Evolutionary conservation across 2,113 vertebrate species (phyloP), one percentile per base, ranked within the genome.

Genomic region (Seriola dumerili): DNA sequence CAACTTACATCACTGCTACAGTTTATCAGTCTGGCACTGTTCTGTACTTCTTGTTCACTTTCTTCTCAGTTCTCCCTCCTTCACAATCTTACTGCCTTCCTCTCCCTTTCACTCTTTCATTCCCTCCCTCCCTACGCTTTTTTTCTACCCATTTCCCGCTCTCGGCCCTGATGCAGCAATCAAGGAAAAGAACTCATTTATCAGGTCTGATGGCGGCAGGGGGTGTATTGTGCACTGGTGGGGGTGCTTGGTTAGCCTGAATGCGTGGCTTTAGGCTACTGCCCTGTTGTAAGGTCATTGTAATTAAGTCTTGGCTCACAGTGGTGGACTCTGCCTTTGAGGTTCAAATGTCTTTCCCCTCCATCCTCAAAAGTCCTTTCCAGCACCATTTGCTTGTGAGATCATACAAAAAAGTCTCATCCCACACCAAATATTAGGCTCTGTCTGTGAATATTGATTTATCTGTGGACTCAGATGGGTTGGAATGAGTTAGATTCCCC

Each of bases 281-380:
- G 86, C 78, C 84, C 90, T 85, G 86, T 75, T 93, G 88, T 89
- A 93, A 93, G 93, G 92, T 95, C 94, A 93, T 90, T 87, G 90
- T 93, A 93, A 94, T 95, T 95, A 94, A 93, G 89, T 87, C 83
- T 88, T n/a, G 80, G 77, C 93, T 92, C 89, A 72, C 81, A 87
- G 89, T 83, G 80, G 83, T 80, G 36, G 76, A 88, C 85, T 83
- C 81, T 93, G 92, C 91, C 94, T 93, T 86, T 92, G 88, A 94
- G 95, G 86, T 93, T 92, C 91, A 90, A 85, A 92, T 89, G 91
- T 85, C 92, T 92, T 92, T 92, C 80, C 84, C 81, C 21, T 76
- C 78, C 85, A 88, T 83, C 89, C 89, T 87, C 48, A 85, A 81
- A 92, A 89, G 87, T 91, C 87, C 77, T 91, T 88, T 72, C 73